Percentiles rank a stretch among this genome's conserved stretches.
Evolutionary conservation across 2,888 invertebrate genomes (phyloP).

Genomic region (Pinctada fucata): DNA sequence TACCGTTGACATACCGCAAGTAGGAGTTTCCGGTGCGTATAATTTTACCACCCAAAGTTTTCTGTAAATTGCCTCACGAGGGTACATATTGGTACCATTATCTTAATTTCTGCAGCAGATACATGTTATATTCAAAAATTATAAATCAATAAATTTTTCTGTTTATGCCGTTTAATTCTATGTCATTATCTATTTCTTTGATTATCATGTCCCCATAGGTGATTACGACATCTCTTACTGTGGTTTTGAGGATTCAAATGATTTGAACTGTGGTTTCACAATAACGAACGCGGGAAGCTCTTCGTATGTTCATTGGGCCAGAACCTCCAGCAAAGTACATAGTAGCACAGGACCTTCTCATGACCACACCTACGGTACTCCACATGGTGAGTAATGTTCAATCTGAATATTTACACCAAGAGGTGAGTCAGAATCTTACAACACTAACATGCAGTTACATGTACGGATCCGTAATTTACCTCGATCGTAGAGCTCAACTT

Average conservation of each 20-base stretch:
- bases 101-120: neutral
- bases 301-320: slow-evolving; percentile 38
- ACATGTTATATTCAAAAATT: slow-evolving; percentile 31
- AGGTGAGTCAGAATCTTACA: too few species aligned
- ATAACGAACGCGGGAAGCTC: slow-evolving; percentile 6
- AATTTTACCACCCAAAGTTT: too few species aligned
- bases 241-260: slow-evolving; percentile 44
- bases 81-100: too few species aligned
- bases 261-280: slow-evolving; percentile 40
- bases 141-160: neutral
- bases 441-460: too few species aligned
- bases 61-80: too few species aligned
- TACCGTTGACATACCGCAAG: slow-evolving; percentile 1
- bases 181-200: neutral
- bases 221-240: slow-evolving; percentile 46
- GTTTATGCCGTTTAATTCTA: neutral
- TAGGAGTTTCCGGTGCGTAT: too few species aligned
- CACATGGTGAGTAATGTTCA: slow-evolving; percentile 39
- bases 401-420: neutral
- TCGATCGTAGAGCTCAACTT: too few species aligned
- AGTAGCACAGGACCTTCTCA: slow-evolving; percentile 46
- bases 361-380: slow-evolving; percentile 54
- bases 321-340: slow-evolving; percentile 29
- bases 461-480: too few species aligned
- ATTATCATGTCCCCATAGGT: slow-evolving; percentile 32